Evolutionary conservation across 2,888 invertebrate genomes (phyloP).

Genomic region (Rhopalosiphum nymphaeae): DNA sequence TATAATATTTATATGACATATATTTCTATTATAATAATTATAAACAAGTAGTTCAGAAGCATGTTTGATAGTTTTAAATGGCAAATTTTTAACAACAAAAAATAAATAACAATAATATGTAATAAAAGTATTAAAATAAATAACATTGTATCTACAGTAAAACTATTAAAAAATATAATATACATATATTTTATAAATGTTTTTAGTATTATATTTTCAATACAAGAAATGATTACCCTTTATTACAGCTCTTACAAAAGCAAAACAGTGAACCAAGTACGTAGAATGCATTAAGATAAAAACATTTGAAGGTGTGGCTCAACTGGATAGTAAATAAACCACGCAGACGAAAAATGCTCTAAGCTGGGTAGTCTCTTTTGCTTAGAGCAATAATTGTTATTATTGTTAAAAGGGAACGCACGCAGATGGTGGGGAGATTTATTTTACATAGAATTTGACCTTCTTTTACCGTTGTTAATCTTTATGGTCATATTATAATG

Average conservation of each 20-base stretch:
- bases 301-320: slow-evolving; percentile 58
- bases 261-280: not conserved
- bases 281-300: slow-evolving; percentile 53
- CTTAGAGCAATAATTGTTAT: slow-evolving; percentile 32
- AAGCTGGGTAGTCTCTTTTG: not conserved
- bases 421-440: slow-evolving; percentile 20
- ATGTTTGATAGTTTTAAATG: not conserved
- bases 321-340: slow-evolving; percentile 47
- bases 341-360: slow-evolving; percentile 28
- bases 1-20: not conserved
- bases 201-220: not conserved
- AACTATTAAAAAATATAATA: not conserved
- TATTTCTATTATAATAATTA: not conserved
- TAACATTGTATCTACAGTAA: not conserved
- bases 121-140: not conserved
- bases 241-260: slow-evolving; percentile 22
- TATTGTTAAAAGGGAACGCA: slow-evolving; percentile 29
- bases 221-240: not conserved
- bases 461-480: slow-evolving; percentile 8
- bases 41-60: not conserved
- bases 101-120: not conserved
- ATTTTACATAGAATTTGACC: slow-evolving; percentile 3
- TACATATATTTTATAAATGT: not conserved
- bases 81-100: not conserved
- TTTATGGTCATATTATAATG: not conserved